phyloP scores from a whole-genome alignment of 2,888 invertebrate species.

The Chorisops tibialis region DNA sequence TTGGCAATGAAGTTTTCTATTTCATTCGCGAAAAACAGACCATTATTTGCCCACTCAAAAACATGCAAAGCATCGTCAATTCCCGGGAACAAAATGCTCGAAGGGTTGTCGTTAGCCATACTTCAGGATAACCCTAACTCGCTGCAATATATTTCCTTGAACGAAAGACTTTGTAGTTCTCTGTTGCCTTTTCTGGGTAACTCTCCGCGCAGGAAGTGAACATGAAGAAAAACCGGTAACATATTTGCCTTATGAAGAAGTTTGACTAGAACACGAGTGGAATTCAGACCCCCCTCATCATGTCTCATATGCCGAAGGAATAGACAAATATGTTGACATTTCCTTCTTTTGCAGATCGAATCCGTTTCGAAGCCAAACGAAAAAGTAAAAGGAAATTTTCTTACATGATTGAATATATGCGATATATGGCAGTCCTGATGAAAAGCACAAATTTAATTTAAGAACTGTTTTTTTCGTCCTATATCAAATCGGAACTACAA shows the following conservation, averaged over 20 bases:
- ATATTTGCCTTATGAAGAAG: background rate
- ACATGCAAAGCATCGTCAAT: constrained; percentile 3
- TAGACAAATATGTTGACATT: constrained; percentile 6
- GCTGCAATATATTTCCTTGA: no score
- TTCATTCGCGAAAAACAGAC: constrained; percentile 10
- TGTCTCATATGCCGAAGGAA: constrained; percentile 1
- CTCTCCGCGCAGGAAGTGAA: background rate
- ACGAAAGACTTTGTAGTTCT: no score
- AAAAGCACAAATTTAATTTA: constrained; percentile 23
- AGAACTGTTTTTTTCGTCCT: constrained; percentile 2
- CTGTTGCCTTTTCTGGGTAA: no score
- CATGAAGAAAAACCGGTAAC: background rate
- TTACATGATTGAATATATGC: constrained; percentile 14
- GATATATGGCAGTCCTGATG: constrained; percentile 2
- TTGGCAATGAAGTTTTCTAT: constrained; percentile 2
- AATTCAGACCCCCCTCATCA: background rate
- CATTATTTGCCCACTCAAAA: constrained; percentile 4
- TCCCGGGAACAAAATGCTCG: background rate
- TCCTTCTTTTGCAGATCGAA: background rate
- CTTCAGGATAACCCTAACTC: background rate
- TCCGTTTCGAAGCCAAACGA: background rate
- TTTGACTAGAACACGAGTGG: background rate
- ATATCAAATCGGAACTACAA: background rate
- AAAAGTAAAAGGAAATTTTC: constrained; percentile 3
- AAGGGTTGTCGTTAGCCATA: background rate